Percentiles rank a stretch among this genome's conserved stretches.
Evolutionary conservation across 2,797 vertebrate genomes (phyloP).

Genomic region (Tachyglossus aculeatus): DNA sequence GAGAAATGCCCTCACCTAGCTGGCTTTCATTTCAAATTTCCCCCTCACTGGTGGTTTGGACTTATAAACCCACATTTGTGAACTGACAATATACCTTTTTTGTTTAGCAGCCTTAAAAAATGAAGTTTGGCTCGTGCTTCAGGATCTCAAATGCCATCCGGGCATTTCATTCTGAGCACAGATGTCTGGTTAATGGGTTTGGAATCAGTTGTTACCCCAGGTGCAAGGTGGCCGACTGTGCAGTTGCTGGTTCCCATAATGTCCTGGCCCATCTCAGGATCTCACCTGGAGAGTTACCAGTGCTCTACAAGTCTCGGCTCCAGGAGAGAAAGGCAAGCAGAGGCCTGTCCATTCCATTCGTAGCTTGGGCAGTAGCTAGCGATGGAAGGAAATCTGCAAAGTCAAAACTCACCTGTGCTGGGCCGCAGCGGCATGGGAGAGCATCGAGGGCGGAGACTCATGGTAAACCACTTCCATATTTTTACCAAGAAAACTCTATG

Average conservation of each 20-base stretch:
- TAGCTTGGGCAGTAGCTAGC: no score
- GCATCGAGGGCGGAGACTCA: no score
- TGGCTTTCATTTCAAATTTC: neutral
- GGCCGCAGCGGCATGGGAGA: no score
- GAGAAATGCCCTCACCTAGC: neutral
- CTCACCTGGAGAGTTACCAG: neutral
- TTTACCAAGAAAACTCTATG: no score
- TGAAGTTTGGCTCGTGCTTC: conserved; percentile 1
- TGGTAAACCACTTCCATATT: no score
- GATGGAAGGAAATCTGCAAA: no score
- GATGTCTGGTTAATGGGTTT: conserved; percentile 49
- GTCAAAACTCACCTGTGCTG: no score
- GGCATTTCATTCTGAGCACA: conserved; percentile 24
- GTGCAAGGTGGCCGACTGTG: conserved; percentile 6
- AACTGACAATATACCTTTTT: neutral
- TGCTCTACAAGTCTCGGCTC: neutral
- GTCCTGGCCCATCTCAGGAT: neutral
- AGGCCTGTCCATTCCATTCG: no score
- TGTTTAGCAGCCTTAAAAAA: neutral
- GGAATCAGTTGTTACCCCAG: conserved; percentile 34
- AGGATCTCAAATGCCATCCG: conserved; percentile 7
- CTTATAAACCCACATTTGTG: neutral
- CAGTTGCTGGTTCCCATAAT: conserved; percentile 40
- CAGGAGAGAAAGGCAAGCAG: no score
- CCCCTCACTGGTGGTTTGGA: neutral